phyloP scores from a whole-genome alignment of 2,797 vertebrate species.

The Merluccius polli region DNA sequence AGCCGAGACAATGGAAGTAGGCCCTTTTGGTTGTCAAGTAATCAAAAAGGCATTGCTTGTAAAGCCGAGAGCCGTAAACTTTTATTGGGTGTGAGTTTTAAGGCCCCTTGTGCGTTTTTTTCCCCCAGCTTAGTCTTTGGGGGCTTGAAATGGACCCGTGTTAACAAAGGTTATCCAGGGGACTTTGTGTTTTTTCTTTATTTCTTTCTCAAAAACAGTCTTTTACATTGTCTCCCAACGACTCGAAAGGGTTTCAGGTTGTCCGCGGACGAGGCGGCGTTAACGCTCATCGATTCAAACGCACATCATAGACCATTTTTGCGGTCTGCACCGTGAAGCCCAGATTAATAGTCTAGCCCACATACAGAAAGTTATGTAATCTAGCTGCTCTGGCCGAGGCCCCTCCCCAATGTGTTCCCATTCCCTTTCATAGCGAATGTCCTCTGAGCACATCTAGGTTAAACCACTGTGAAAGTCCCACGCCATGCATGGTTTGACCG shows the following conservation, averaged over 20 bases:
- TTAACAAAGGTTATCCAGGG: neutral
- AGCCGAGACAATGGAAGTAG: neutral
- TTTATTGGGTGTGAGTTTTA: neutral
- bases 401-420: neutral
- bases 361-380: neutral
- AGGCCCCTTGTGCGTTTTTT: neutral
- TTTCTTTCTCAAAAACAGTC: neutral
- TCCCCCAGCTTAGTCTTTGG: neutral
- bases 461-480: neutral
- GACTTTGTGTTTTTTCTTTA: too few relatives aligned
- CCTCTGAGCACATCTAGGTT: neutral
- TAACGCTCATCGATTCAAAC: neutral
- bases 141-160: neutral
- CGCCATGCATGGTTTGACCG: neutral
- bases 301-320: neutral
- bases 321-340: neutral
- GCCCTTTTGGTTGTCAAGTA: neutral
- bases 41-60: neutral
- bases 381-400: neutral
- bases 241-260: neutral
- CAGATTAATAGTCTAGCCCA: neutral
- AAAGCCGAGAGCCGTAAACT: neutral
- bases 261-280: neutral
- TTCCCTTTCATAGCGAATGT: constrained; percentile 3
- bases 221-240: neutral